Percentiles rank a stretch among this genome's conserved stretches.
Conservation (phyloP, 1,140 invertebrate species). For the Mya arenaria region DNA sequence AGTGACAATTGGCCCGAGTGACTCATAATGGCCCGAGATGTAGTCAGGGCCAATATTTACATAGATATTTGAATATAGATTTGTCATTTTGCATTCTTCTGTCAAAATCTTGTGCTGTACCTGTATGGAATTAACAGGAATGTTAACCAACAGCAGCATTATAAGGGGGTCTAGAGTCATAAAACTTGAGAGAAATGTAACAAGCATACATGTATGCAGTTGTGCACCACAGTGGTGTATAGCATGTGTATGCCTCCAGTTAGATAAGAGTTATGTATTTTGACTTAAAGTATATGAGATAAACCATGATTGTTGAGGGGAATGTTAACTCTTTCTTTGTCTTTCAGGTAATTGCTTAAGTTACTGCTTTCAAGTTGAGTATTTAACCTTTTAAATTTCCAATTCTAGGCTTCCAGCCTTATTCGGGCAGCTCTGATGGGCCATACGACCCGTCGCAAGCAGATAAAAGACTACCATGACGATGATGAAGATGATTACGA, state of each 20-base stretch:
- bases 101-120: too few relatives aligned
- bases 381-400: neutral
- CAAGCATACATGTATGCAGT: too few relatives aligned
- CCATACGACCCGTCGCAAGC: constrained; percentile 22
- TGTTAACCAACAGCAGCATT: too few relatives aligned
- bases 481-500: constrained; percentile 43
- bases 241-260: neutral
- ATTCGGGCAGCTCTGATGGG: constrained; percentile 49
- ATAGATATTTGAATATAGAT: too few relatives aligned
- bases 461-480: neutral
- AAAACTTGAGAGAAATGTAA: too few relatives aligned
- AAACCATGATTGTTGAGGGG: neutral
- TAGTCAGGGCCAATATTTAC: too few relatives aligned
- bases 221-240: neutral
- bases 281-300: neutral
- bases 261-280: neutral
- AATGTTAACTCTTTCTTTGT: neutral
- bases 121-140: too few relatives aligned
- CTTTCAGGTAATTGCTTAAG: neutral
- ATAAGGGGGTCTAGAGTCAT: too few relatives aligned
- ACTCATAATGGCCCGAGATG: too few relatives aligned
- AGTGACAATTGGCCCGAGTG: too few relatives aligned
- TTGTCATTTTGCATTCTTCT: too few relatives aligned
- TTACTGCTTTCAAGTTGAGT: neutral
- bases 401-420: constrained; percentile 28